A percentile compares a stretch with the other conserved stretches of the same genome.
These are phyloP conservation scores for Drosophila bunnanda DNA, from an alignment of 2,888 invertebrate genomes.

Conservation along the genomic window DNA sequence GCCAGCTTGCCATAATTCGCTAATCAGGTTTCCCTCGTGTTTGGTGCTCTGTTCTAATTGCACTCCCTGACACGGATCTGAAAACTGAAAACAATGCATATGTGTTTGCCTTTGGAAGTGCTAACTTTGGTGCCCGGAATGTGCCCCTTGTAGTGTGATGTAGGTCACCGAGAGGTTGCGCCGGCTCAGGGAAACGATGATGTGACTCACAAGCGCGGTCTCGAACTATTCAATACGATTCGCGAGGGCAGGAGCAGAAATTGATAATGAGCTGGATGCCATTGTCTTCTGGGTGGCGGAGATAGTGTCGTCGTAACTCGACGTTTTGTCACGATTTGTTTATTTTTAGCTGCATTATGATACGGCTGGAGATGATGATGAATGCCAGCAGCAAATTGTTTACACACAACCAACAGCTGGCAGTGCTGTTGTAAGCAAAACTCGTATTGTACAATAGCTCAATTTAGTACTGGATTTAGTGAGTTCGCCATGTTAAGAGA, in stretches of 20 bases:
- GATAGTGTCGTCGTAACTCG: constrained; percentile 9
- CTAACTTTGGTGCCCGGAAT: constrained; percentile 56
- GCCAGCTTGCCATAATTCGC: constrained; percentile 40
- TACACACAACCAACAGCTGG: constrained; percentile 10
- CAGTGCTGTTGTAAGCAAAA: constrained; percentile 28
- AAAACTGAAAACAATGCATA: constrained; percentile 39
- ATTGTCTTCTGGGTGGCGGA: constrained; percentile 28
- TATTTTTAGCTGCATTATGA: constrained; percentile 61
- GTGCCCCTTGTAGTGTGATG: constrained; percentile 34
- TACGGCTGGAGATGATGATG: constrained; percentile 25
- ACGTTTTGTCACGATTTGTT: constrained; percentile 66
- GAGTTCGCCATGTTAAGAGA: background rate
- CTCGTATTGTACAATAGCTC: constrained; percentile 7
- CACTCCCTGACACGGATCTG: constrained; percentile 46
- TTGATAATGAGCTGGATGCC: constrained; percentile 31
- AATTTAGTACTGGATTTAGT: background rate
- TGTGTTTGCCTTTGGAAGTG: constrained; percentile 55
- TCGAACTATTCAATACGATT: constrained; percentile 15
- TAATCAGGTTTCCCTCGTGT: constrained; percentile 33
- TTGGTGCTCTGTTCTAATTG: constrained; percentile 65
- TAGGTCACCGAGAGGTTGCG: constrained; percentile 44
- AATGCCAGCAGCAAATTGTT: constrained; percentile 25
- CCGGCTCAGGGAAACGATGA: constrained; percentile 23
- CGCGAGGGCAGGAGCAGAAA: background rate
- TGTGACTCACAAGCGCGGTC: constrained; percentile 23